Evolutionary conservation across 2,888 invertebrate genomes (phyloP).

Genomic region (Sthenelais limicola): DNA sequence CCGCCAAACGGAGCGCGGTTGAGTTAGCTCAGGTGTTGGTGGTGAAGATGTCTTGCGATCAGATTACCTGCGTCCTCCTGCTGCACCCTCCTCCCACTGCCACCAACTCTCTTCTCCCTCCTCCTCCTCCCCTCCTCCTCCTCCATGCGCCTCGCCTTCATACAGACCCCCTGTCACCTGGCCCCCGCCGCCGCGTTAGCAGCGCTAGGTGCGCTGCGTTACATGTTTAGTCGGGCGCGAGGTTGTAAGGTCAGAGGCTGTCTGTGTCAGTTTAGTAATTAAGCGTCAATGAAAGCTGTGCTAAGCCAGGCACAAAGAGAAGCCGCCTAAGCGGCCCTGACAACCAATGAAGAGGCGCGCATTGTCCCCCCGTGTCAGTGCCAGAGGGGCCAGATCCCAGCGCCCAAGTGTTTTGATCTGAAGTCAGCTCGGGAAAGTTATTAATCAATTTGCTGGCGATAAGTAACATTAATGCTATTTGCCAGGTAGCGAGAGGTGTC

Average conservation of each 20-base stretch:
- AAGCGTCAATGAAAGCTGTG: no score
- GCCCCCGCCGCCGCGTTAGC: neutral
- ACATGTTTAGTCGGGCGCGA: constrained; percentile 12
- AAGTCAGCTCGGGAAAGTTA: constrained; percentile 38
- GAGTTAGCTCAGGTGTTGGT: no score
- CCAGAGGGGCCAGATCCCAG: no score
- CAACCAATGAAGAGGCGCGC: constrained; percentile 31
- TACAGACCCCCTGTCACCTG: neutral
- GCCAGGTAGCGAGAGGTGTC: constrained; percentile 5
- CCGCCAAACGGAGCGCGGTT: no score
- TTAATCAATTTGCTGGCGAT: constrained; percentile 34
- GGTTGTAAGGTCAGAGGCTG: constrained; percentile 26
- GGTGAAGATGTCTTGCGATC: no score
- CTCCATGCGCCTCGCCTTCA: neutral
- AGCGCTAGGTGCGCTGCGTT: no score
- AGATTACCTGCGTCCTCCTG: no score
- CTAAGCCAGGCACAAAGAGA: no score
- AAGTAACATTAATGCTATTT: constrained; percentile 40
- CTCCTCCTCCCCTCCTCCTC: neutral
- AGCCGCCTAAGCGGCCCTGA: constrained; percentile 19
- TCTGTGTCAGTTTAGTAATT: constrained; percentile 34
- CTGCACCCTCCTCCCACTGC: neutral
- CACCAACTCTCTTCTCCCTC: neutral
- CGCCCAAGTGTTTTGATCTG: constrained; percentile 6
- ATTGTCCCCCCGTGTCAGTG: constrained; percentile 25